Evolutionary conservation across 2,797 vertebrate genomes (phyloP).

Genomic region (Acrossocheilus fasciatus): DNA sequence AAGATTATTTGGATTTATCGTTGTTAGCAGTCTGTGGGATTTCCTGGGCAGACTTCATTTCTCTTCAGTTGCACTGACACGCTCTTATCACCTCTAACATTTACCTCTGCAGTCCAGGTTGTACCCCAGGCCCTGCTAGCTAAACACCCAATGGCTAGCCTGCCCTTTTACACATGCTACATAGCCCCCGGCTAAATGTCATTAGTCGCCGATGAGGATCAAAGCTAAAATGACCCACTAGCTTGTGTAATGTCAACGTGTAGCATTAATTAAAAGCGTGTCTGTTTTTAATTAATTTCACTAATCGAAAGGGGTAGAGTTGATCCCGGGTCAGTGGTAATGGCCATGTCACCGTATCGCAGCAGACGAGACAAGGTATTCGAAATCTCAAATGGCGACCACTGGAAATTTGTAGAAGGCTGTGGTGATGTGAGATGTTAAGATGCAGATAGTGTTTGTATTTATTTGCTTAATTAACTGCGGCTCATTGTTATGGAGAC

Average conservation of each 20-base stretch:
- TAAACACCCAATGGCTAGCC: constrained; percentile 30
- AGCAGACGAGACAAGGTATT: neutral
- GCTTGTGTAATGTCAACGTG: constrained; percentile 44
- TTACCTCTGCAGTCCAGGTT: constrained; percentile 38
- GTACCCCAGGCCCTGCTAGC: constrained; percentile 31
- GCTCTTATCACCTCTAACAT: constrained; percentile 47
- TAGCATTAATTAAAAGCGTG: constrained; percentile 50
- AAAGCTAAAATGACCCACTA: constrained; percentile 38
- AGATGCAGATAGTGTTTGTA: constrained; percentile 32
- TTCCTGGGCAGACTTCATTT: constrained; percentile 31
- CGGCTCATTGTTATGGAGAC: constrained; percentile 38
- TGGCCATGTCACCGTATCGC: neutral
- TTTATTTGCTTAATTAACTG: constrained; percentile 54
- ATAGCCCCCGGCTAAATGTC: constrained; percentile 48
- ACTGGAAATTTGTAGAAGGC: neutral
- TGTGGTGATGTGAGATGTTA: neutral
- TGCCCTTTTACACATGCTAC: constrained; percentile 49
- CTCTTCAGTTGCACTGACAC: neutral
- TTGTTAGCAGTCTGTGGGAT: constrained; percentile 6
- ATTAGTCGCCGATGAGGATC: constrained; percentile 49
- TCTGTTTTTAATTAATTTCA: constrained; percentile 54
- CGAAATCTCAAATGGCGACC: neutral
- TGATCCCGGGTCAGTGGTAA: neutral
- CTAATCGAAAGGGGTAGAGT: constrained; percentile 22
- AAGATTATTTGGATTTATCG: constrained; percentile 39